phyloP scores from a whole-genome alignment of 2,888 invertebrate genomes.

The Crossocerus cetratus region DNA sequence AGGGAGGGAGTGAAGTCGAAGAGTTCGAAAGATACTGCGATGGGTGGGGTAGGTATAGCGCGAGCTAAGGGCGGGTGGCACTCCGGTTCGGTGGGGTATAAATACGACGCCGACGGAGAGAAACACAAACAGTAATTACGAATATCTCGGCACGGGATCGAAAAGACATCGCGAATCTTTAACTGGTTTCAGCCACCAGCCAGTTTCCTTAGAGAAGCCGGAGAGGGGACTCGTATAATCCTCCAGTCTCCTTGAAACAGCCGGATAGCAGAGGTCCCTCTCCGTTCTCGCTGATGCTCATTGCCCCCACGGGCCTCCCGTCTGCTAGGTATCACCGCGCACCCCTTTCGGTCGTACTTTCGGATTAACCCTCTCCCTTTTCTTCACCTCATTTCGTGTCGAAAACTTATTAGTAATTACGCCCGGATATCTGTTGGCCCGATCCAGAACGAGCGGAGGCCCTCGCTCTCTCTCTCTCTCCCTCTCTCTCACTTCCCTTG shows the following conservation, averaged over 20 bases:
- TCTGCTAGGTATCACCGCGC: constrained; percentile 56
- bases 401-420: constrained; percentile 78
- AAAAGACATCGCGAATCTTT: constrained; percentile 77
- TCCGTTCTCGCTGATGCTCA: constrained; percentile 48
- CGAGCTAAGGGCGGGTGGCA: constrained; percentile 48
- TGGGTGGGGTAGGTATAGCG: not conserved
- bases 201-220: constrained; percentile 41
- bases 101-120: constrained; percentile 72
- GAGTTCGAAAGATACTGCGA: constrained; percentile 64
- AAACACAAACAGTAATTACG: constrained; percentile 78
- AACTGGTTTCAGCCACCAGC: constrained; percentile 74
- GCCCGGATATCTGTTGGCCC: constrained; percentile 71
- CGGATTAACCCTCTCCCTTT: constrained; percentile 76
- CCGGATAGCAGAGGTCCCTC: constrained; percentile 13
- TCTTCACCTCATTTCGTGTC: constrained; percentile 77
- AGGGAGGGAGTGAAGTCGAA: constrained; percentile 36
- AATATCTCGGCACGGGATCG: constrained; percentile 76
- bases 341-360: constrained; percentile 75
- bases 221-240: constrained; percentile 33
- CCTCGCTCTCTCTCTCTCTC: constrained; percentile 24
- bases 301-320: constrained; percentile 61
- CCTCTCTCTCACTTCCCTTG: constrained; percentile 28
- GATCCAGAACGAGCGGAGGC: constrained; percentile 65
- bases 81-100: constrained; percentile 61
- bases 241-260: constrained; percentile 34